These are phyloP conservation scores for Leptopilina syphax DNA, from an alignment of 2,888 invertebrate genomes.

Conservation along the genomic window DNA sequence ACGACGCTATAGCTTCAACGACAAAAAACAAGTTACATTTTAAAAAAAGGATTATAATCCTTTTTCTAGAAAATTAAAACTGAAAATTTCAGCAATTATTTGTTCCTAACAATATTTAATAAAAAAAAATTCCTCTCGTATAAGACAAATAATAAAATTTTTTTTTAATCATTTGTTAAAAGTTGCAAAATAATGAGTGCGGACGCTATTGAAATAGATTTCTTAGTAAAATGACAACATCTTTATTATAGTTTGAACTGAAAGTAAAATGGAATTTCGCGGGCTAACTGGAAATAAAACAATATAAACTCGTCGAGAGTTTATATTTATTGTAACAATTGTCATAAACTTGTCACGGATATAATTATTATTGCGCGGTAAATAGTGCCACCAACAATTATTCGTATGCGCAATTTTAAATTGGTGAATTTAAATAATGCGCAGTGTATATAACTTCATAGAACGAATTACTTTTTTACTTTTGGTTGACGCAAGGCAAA, in stretches of 20 bases:
- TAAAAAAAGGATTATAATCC: too few species aligned
- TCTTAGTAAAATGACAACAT: conserved; percentile 13
- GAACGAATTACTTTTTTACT: conserved; percentile 17
- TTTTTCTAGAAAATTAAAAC: too few species aligned
- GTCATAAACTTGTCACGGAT: conserved; percentile 1
- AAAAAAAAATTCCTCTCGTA: too few species aligned
- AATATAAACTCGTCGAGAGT: not conserved
- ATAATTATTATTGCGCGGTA: not conserved
- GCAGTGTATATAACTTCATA: conserved; percentile 19
- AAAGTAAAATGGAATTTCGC: conserved; percentile 22
- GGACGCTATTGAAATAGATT: not conserved
- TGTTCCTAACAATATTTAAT: too few species aligned
- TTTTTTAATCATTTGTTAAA: conserved; percentile 1
- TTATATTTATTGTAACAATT: conserved; percentile 20
- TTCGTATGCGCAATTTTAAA: not conserved
- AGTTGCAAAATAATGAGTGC: not conserved
- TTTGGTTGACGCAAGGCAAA: conserved; percentile 14
- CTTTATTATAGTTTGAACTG: conserved; percentile 9
- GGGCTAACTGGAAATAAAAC: conserved; percentile 1
- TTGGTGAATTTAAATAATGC: not conserved
- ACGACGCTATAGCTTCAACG: too few species aligned
- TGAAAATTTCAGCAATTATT: too few species aligned
- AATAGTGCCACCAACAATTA: not conserved
- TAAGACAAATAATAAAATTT: not conserved
- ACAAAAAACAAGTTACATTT: too few species aligned